These are phyloP conservation scores for Mugil cephalus DNA, from an alignment of 2,113 vertebrate species.

Conservation along the genomic window DNA sequence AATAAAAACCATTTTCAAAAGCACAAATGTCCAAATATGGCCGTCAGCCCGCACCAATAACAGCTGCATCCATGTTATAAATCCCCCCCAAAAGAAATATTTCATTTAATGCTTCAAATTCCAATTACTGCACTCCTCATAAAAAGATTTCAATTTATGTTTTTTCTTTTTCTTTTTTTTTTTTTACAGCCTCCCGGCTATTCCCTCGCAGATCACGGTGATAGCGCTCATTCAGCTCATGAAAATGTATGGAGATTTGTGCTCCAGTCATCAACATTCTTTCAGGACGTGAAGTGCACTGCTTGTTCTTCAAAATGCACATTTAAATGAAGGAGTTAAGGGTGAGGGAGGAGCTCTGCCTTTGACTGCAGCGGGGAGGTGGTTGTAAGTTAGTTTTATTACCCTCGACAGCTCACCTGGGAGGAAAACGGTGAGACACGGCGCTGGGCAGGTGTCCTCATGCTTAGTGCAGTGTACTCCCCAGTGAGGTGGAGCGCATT, in stretches of 20 bases:
- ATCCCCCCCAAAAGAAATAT: conserved; percentile 54
- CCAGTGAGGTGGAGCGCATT: too few relatives aligned
- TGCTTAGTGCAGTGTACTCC: neutral
- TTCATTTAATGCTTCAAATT: conserved; percentile 68
- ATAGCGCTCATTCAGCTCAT: conserved; percentile 67
- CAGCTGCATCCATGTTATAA: conserved; percentile 47
- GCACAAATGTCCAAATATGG: conserved; percentile 24
- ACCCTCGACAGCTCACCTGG: conserved; percentile 56
- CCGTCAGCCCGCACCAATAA: conserved; percentile 40
- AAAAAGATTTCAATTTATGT: conserved; percentile 75
- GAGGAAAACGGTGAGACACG: conserved; percentile 34
- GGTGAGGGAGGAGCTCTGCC: conserved; percentile 58
- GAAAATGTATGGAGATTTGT: conserved; percentile 83
- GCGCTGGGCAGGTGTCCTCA: too few relatives aligned
- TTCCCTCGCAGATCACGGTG: conserved; percentile 72
- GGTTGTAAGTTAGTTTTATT: conserved; percentile 77
- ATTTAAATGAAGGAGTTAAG: conserved; percentile 79
- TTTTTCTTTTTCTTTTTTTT: conserved; percentile 67
- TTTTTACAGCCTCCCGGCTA: conserved; percentile 70
- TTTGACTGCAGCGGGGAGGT: conserved; percentile 40
- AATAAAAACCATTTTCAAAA: neutral
- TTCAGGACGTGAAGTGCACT: conserved; percentile 65
- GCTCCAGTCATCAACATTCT: conserved; percentile 80
- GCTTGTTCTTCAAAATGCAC: conserved; percentile 79
- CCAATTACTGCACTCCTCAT: conserved; percentile 55